phyloP scores from a whole-genome alignment of 2,797 vertebrate species.

The Tauraco hartlaubi region DNA sequence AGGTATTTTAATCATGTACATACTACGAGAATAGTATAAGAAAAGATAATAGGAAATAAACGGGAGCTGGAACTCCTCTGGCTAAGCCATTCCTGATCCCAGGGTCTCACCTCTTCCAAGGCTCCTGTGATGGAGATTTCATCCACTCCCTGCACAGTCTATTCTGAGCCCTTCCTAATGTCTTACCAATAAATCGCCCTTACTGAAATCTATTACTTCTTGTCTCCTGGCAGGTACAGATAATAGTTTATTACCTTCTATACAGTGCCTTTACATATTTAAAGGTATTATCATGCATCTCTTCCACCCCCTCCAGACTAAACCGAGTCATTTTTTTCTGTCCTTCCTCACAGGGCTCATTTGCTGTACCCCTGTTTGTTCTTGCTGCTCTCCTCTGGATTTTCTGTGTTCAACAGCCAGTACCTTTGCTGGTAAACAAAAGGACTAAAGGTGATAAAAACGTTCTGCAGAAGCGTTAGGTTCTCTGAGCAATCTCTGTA shows the following conservation, averaged over 20 bases:
- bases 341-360: not conserved
- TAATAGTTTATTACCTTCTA: conserved; percentile 6
- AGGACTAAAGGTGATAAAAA: not conserved
- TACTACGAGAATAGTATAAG: not conserved
- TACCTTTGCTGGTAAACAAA: not conserved
- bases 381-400: not conserved
- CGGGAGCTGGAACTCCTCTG: not conserved
- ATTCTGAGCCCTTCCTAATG: not conserved
- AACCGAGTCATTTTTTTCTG: not conserved
- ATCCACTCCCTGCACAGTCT: not conserved
- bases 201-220: not conserved
- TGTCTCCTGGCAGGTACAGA: not conserved
- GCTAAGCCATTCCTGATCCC: not conserved
- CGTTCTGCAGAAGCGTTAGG: not conserved
- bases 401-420: not conserved
- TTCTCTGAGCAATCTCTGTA: not conserved
- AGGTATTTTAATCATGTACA: not conserved
- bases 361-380: not conserved
- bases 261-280: not conserved
- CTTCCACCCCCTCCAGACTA: not conserved
- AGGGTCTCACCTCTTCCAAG: not conserved
- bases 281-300: not conserved
- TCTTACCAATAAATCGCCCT: not conserved
- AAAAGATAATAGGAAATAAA: conserved; percentile 1
- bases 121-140: not conserved